These are phyloP conservation scores for Dasyornis broadbenti DNA, from an alignment of 2,113 vertebrate species.

Conservation along the genomic window DNA sequence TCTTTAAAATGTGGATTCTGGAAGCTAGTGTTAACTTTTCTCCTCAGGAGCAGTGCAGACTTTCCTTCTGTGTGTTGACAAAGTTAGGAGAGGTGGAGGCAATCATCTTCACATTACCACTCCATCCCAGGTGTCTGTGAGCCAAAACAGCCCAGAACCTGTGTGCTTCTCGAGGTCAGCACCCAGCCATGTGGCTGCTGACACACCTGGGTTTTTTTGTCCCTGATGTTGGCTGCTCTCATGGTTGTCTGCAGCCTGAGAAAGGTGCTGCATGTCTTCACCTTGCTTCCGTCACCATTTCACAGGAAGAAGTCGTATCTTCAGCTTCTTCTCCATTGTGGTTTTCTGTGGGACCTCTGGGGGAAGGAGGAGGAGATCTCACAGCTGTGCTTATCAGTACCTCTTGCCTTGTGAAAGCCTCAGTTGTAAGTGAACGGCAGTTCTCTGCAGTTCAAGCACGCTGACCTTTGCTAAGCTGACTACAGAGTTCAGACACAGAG, in stretches of 20 bases:
- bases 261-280: not conserved
- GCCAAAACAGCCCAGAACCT: not conserved
- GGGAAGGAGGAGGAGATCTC: not conserved
- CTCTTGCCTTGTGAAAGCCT: not conserved
- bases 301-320: rapidly evolving
- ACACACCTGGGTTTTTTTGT: not conserved
- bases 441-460: not conserved
- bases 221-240: not conserved
- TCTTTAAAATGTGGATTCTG: not conserved
- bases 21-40: not conserved
- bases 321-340: not conserved
- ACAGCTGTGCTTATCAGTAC: not conserved
- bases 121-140: not conserved
- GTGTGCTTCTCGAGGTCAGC: not conserved
- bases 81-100: not conserved
- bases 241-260: not conserved
- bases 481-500: rapidly evolving
- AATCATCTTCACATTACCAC: not conserved
- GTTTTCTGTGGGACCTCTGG: not conserved
- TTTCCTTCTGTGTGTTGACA: not conserved
- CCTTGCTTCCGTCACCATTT: not conserved
- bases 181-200: not conserved
- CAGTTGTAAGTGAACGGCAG: not conserved
- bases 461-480: not conserved
- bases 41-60: not conserved